Conservation (phyloP, 2,888 invertebrate genomes). For the Drosophila kanekoi region DNA sequence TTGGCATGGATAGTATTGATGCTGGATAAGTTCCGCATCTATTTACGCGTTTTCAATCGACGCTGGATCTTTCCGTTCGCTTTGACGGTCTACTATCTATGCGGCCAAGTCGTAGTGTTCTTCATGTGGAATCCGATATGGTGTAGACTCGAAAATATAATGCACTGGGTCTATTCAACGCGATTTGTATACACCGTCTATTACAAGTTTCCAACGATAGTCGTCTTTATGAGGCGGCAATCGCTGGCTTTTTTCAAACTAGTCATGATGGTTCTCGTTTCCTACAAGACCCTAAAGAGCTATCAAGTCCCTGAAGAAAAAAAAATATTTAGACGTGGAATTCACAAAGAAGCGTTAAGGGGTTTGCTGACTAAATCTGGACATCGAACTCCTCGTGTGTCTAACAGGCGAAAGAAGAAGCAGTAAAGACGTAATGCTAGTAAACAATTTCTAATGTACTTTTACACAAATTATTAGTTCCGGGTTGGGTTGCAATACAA, state of each 20-base stretch:
- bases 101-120: neutral
- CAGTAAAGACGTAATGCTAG: neutral
- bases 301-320: rapidly evolving
- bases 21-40: neutral
- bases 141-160: neutral
- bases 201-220: neutral
- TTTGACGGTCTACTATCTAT: neutral
- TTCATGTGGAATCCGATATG: neutral
- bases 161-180: neutral
- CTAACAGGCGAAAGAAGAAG: neutral
- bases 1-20: neutral
- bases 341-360: neutral
- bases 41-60: neutral
- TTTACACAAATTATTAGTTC: too few relatives aligned
- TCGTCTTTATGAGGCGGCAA: neutral
- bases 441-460: too few relatives aligned
- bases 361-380: neutral
- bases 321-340: neutral
- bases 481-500: too few relatives aligned
- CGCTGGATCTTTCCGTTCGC: neutral
- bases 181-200: neutral
- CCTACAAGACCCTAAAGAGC: neutral
- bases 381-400: neutral
- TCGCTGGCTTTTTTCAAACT: neutral
- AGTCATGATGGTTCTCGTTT: neutral